Conservation (phyloP, 2,888 invertebrate genomes). For the Drosophila formosana region DNA sequence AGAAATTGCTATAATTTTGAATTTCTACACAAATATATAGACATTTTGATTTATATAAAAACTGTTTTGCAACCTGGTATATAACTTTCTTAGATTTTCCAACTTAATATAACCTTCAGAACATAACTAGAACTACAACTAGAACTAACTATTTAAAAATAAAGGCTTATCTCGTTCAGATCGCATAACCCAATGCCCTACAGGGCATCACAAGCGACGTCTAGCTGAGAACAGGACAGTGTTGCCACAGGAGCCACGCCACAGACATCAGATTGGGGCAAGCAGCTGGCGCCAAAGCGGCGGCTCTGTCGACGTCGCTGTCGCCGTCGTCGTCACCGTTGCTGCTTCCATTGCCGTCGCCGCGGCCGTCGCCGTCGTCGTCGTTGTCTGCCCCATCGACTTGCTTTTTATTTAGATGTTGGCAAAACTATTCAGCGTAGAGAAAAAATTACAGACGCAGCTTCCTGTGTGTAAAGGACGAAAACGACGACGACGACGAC, state of each 20-base stretch:
- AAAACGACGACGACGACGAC: slow-evolving; percentile 22
- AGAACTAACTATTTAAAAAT: not conserved
- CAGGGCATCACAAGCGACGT: slow-evolving; percentile 46
- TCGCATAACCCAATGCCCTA: slow-evolving; percentile 45
- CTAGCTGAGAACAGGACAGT: slow-evolving; percentile 26
- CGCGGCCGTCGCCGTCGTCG: slow-evolving; percentile 8
- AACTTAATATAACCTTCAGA: not conserved
- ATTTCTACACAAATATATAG: no score
- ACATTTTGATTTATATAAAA: no score
- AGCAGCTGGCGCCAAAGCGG: slow-evolving; percentile 72
- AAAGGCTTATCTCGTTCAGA: slow-evolving; percentile 18
- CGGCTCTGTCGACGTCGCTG: slow-evolving; percentile 61
- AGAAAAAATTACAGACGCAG: slow-evolving; percentile 68
- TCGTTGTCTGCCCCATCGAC: slow-evolving; percentile 53
- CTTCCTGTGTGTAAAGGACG: slow-evolving; percentile 64
- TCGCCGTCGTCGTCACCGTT: slow-evolving; percentile 19
- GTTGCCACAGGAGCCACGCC: slow-evolving; percentile 47
- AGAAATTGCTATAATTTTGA: no score
- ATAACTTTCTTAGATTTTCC: not conserved
- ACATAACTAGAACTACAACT: not conserved
- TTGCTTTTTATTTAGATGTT: slow-evolving; percentile 67
- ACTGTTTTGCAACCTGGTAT: no score
- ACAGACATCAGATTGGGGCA: slow-evolving; percentile 31
- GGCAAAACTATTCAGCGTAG: slow-evolving; percentile 62
- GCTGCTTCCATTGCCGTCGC: no score